Base-by-base conservation (phyloP, 2,113 vertebrate genomes). In the Gallinago jamesoni region DNA sequence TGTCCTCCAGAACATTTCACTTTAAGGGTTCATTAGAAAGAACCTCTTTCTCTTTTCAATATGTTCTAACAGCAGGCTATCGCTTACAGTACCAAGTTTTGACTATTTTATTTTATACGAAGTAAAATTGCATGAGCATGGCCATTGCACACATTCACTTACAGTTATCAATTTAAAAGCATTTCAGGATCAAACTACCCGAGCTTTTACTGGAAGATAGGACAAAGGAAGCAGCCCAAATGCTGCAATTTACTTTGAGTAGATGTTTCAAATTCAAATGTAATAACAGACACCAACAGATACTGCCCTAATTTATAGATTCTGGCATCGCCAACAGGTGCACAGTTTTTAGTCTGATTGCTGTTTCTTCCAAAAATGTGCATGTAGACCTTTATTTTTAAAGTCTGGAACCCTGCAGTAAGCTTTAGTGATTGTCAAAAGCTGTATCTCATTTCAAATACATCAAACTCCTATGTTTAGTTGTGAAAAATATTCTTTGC, bases 1-100 rank as follows among this genome's bases (percentile, higher is more conserved):
- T 97, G 97, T 97, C 95, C 85, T 97, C 77, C 87, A 96, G 96
- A 97, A 96, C 93, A 95, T 97, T 98, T 98, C 89, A 95, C 93
- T 96, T 97, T 91, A 97, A 97, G 86, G 56, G 72, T 97, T 98
- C 96, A 96, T 98, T 98, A 97, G 95, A 96, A 98, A 97, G 93
- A 95, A 87, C 2, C 15, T 96, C 86, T 95, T 96, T 96, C 96
- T 97, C 92, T 95, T 97, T 97, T 96, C 96, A 97, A 76, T 97
- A 95, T 96, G 90, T 97, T 93, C 95, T 97, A 98, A 95, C 96
- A 98, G 96, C 96, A 89, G 96, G 98, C 87, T 97, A 97, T 95
- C 96, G 72, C 80, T 95, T 93, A 87, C 63, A 94, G 67, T 89
- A 94, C 79, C 90, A 90, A 89, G 85, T 97, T 97, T 93, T 94